Evolutionary conservation across 2,113 vertebrate species (phyloP).

Genomic region (Patagioenas fasciata): DNA sequence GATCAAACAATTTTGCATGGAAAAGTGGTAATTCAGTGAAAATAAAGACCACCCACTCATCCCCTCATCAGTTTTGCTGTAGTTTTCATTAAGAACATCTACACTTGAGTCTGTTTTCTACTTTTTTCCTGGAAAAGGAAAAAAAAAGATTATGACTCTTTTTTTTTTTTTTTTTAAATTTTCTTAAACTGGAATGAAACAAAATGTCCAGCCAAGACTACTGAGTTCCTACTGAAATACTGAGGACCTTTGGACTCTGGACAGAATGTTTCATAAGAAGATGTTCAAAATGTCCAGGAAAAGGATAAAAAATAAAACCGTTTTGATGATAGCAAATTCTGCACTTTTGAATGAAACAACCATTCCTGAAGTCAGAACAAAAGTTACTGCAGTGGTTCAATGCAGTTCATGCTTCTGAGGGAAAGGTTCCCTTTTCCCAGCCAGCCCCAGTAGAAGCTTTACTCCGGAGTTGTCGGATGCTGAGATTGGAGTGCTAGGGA

Average conservation of each 20-base stretch:
- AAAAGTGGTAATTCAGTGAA: neutral
- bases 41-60: neutral
- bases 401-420: neutral
- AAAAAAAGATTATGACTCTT: no score
- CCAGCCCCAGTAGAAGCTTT: neutral
- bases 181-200: conserved; percentile 28
- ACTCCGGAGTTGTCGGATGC: neutral
- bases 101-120: neutral
- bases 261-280: neutral
- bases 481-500: neutral
- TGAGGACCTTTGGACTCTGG: neutral
- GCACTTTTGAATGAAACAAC: neutral
- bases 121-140: neutral
- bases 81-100: neutral
- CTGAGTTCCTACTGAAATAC: conserved; percentile 13
- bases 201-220: conserved; percentile 48
- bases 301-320: conserved; percentile 9
- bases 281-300: neutral
- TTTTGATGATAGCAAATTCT: neutral
- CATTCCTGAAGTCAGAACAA: neutral
- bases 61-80: neutral
- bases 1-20: neutral
- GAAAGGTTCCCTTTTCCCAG: neutral
- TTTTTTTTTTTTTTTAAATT: no score
- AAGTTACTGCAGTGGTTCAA: neutral